phyloP scores from a whole-genome alignment of 2,888 invertebrate genomes.

The Drosophila tripunctata region DNA sequence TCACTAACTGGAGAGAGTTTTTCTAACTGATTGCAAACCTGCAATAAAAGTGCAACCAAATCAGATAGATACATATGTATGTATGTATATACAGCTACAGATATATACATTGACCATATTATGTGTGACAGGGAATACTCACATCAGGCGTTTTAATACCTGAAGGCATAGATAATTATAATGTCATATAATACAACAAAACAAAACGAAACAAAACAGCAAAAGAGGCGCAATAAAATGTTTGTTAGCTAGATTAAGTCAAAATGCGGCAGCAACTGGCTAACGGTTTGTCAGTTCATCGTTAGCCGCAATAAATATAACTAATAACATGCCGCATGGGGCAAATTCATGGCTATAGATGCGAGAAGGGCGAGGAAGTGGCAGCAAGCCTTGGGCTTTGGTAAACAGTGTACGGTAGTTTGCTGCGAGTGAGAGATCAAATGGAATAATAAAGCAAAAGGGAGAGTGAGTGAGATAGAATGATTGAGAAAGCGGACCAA shows the following conservation, averaged over 20 bases:
- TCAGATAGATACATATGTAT: not conserved
- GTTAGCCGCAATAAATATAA: conserved; percentile 61
- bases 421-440: conserved; percentile 36
- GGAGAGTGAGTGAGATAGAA: not conserved
- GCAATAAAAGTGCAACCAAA: conserved; percentile 35
- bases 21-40: not conserved
- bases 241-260: conserved; percentile 54
- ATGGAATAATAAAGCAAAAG: conserved; percentile 50
- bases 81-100: no score
- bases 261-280: conserved; percentile 18
- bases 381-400: not conserved
- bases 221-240: conserved; percentile 50
- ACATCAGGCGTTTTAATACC: conserved; percentile 31
- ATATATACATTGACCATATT: no score
- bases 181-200: conserved; percentile 33
- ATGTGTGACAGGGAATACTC: not conserved
- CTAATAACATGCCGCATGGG: conserved; percentile 50
- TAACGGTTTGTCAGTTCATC: conserved; percentile 12
- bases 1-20: not conserved
- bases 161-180: conserved; percentile 58
- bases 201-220: not conserved
- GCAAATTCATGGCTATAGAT: not conserved
- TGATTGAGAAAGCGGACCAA: not conserved
- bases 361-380: not conserved
- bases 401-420: conserved; percentile 32